Evolutionary conservation across 2,888 invertebrate genomes (phyloP).

Genomic region (Drosophila meridionalis): DNA sequence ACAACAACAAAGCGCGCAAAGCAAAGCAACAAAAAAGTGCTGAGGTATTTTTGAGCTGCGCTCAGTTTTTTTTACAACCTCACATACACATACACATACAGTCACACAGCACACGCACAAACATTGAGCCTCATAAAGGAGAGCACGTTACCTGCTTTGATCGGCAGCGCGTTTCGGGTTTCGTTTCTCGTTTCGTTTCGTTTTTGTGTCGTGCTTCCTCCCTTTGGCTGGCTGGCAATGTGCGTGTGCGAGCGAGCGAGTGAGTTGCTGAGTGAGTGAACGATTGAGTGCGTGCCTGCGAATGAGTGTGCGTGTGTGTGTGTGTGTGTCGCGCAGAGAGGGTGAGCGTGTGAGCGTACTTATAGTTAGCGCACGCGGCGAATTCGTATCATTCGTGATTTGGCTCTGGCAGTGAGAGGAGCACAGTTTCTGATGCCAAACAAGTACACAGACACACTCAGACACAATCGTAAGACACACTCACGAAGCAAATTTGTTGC

Average conservation of each 20-base stretch:
- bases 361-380: conserved; percentile 82
- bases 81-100: conserved; percentile 18
- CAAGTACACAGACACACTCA: conserved; percentile 32
- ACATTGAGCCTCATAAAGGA: conserved; percentile 37
- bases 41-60: conserved; percentile 45
- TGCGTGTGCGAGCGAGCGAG: conserved; percentile 33
- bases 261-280: conserved; percentile 51
- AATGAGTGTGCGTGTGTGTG: conserved; percentile 39
- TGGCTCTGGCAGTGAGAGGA: conserved; percentile 83
- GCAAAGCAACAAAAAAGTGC: conserved; percentile 37
- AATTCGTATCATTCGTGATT: conserved; percentile 85
- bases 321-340: conserved; percentile 43
- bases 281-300: conserved; percentile 43
- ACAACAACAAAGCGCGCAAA: conserved; percentile 32
- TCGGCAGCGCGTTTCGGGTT: conserved; percentile 43
- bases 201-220: conserved; percentile 44
- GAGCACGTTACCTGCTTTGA: conserved; percentile 54
- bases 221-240: conserved; percentile 41
- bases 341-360: conserved; percentile 73
- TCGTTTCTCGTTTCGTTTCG: conserved; percentile 33
- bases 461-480: conserved; percentile 24
- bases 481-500: conserved; percentile 66
- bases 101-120: not conserved
- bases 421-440: conserved; percentile 54
- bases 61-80: conserved; percentile 45